Conservation (phyloP, 2,113 vertebrate species). For the Craseonycteris thonglongyai region DNA sequence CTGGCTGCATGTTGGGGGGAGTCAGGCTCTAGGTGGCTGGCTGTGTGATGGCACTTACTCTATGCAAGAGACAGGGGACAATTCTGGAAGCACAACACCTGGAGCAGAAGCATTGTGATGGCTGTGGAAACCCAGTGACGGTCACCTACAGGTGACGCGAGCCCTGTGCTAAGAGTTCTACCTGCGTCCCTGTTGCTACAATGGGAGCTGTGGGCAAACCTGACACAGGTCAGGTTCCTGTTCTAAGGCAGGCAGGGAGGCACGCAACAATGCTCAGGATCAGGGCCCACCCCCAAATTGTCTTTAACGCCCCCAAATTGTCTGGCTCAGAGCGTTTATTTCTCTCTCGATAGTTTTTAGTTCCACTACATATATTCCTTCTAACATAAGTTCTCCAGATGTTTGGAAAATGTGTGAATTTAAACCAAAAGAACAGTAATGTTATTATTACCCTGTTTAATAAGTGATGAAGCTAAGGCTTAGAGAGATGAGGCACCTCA, state of each 20-base stretch:
- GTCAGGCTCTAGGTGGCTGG: not conserved
- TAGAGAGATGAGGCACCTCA: not conserved
- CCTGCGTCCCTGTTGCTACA: not conserved
- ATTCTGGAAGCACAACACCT: rapidly evolving
- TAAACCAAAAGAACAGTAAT: not conserved
- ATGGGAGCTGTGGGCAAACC: rapidly evolving
- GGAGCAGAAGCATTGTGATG: not conserved
- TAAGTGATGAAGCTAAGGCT: not conserved
- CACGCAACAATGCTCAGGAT: no score
- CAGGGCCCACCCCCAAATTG: no score
- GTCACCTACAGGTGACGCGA: rapidly evolving
- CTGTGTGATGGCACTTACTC: no score
- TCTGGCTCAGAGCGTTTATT: not conserved
- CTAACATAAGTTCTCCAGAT: not conserved
- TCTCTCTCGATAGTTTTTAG: not conserved
- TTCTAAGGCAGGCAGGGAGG: not conserved
- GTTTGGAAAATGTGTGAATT: not conserved
- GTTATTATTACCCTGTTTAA: no score
- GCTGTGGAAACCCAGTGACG: rapidly evolving
- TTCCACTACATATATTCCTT: not conserved
- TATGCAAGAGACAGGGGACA: rapidly evolving
- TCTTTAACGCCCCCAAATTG: not conserved
- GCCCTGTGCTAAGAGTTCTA: not conserved
- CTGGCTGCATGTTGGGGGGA: no score
- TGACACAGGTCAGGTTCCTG: not conserved